Conservation (phyloP, 2,113 vertebrate genomes). For the Psophia crepitans region DNA sequence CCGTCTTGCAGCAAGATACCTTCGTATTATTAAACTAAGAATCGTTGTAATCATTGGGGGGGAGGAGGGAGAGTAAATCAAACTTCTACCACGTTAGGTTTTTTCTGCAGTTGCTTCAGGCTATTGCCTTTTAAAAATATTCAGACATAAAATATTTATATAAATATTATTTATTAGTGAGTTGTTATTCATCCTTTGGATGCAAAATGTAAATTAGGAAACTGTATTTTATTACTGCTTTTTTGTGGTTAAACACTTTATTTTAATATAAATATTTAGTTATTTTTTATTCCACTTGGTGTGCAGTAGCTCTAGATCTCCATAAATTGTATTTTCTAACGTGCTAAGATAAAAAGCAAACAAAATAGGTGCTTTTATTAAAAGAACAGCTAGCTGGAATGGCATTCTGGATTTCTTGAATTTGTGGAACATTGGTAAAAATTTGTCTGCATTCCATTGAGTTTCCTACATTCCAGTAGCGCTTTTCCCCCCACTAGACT, state of each 20-base stretch:
- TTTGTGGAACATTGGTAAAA: constrained; percentile 52
- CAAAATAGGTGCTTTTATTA: constrained; percentile 70
- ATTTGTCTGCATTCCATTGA: constrained; percentile 72
- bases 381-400: constrained; percentile 67
- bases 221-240: constrained; percentile 84
- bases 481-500: background rate
- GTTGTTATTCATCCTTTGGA: constrained; percentile 82
- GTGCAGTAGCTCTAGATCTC: constrained; percentile 66
- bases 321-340: constrained; percentile 59
- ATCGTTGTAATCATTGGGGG: background rate
- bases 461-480: constrained; percentile 72
- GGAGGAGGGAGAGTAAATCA: background rate
- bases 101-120: constrained; percentile 73
- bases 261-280: constrained; percentile 81
- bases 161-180: constrained; percentile 86
- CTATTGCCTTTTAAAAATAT: constrained; percentile 73
- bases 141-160: constrained; percentile 80
- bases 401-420: constrained; percentile 38
- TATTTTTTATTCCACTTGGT: constrained; percentile 75
- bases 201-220: constrained; percentile 83
- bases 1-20: constrained; percentile 56
- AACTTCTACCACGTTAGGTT: constrained; percentile 58
- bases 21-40: constrained; percentile 37
- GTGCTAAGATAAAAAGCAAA: constrained; percentile 41
- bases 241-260: constrained; percentile 83